These are phyloP conservation scores for Urosaurus nigricauda DNA, from an alignment of 2,797 vertebrate species.

Conservation along the genomic window DNA sequence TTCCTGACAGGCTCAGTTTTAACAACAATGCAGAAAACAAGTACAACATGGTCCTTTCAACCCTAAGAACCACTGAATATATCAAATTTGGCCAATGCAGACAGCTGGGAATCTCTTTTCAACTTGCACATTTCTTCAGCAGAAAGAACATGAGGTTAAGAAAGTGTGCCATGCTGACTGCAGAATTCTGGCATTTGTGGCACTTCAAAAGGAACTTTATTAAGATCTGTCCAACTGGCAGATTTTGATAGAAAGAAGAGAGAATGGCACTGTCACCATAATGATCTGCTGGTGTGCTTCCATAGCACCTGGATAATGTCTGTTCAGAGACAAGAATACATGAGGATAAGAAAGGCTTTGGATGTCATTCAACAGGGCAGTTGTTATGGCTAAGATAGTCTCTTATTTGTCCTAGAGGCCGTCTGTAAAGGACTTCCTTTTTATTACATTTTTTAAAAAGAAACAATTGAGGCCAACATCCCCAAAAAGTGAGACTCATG, in stretches of 20 bases:
- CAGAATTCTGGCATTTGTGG: no score
- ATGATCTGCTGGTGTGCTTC: neutral
- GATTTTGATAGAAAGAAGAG: neutral
- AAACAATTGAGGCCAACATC: slow-evolving; percentile 21
- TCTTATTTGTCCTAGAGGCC: slow-evolving; percentile 1
- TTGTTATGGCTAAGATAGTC: slow-evolving; percentile 40
- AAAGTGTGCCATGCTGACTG: no score
- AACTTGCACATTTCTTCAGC: no score
- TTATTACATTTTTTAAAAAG: neutral
- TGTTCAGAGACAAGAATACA: slow-evolving; percentile 1
- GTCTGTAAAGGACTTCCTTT: neutral
- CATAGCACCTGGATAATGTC: neutral
- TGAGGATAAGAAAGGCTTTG: neutral
- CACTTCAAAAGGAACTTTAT: no score
- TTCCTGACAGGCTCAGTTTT: no score
- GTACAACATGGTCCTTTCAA: no score
- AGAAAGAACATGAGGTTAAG: no score
- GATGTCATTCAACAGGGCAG: slow-evolving; percentile 1
- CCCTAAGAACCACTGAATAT: no score
- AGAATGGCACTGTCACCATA: neutral
- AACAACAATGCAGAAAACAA: no score
- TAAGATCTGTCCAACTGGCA: no score
- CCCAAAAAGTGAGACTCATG: neutral
- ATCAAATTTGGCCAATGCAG: no score
- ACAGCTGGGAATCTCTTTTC: no score